phyloP scores from a whole-genome alignment of 2,797 vertebrate species.

The Carcharodon carcharias region DNA sequence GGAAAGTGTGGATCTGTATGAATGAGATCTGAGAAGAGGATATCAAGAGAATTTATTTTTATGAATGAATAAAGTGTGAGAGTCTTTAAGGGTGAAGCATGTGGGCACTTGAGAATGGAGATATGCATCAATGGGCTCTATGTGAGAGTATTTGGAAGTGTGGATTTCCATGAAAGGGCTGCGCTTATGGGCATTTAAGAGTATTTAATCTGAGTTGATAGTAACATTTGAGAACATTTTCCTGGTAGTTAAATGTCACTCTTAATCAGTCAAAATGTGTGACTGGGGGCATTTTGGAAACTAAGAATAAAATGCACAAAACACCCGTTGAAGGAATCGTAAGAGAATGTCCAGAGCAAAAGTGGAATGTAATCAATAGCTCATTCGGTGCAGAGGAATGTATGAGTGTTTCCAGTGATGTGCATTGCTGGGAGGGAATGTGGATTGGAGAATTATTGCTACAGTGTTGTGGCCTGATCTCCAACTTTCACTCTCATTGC shows the following conservation, averaged over 20 bases:
- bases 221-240: neutral
- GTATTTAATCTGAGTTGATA: neutral
- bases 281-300: neutral
- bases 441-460: no score
- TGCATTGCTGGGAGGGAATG: no score
- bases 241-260: neutral
- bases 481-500: no score
- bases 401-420: no score
- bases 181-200: no score
- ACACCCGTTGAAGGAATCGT: no score
- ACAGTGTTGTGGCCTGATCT: no score
- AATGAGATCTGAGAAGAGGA: neutral
- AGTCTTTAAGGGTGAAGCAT: neutral
- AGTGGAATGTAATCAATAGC: no score
- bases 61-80: neutral
- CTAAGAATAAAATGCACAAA: no score
- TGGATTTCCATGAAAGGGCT: neutral
- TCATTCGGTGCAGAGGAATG: no score
- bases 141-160: neutral
- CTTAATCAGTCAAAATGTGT: neutral
- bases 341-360: no score
- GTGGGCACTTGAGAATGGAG: neutral
- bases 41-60: neutral
- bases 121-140: neutral
- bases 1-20: neutral